Base-by-base conservation (phyloP, 2,113 vertebrate species). In the Phylloscopus trochilus region DNA sequence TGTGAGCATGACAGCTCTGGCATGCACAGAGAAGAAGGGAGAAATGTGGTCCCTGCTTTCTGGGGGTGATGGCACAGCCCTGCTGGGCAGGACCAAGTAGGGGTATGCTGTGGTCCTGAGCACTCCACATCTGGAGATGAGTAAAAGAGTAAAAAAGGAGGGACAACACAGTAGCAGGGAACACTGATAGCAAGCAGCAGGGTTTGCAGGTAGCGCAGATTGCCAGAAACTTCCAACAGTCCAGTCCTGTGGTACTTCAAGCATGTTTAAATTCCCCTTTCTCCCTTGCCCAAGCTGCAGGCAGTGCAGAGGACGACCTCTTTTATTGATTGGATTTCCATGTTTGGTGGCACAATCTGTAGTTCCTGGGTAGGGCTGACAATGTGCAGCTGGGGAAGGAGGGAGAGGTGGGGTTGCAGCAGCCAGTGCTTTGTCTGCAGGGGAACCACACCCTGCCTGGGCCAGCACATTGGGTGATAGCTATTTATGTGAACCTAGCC, bases 41-140 rank as follows among this genome's bases (percentile, higher is more conserved):
- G 41, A 68, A 81, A 37, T 5, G 31, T 37, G 31, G 47, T 66
- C 41, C 26, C 64, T 51, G 49, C 33, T 76, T 92, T 76, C 68
- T 89, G 78, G n/a, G 44, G 31, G 27, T 13, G 33, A 24, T 81
- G 52, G 58, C 1, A 1, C 35, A 84, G 73, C 31, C 33, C 44
- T 60, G 26, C 12, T 37, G 70, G 72, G 64, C 56, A 68, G 68
- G 84, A 49, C 13, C 15, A 28, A 18, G 47, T 2, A 4, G 27
- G 33, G 43, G 10, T 23, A 4, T 0, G 3, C 24, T 0, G 0
- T 52, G 72, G 30, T 19, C 33, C 47, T 63, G 51, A 35, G 52
- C 10, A 39, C 55, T 67, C 24, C 33, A 11, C 33, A 33, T 73
- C 59, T 78, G 3, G 17, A 23, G 15, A 27, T 76, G 28, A 43